Evolutionary conservation across 2,113 vertebrate species (phyloP).

Genomic region (Leucopsar rothschildi): DNA sequence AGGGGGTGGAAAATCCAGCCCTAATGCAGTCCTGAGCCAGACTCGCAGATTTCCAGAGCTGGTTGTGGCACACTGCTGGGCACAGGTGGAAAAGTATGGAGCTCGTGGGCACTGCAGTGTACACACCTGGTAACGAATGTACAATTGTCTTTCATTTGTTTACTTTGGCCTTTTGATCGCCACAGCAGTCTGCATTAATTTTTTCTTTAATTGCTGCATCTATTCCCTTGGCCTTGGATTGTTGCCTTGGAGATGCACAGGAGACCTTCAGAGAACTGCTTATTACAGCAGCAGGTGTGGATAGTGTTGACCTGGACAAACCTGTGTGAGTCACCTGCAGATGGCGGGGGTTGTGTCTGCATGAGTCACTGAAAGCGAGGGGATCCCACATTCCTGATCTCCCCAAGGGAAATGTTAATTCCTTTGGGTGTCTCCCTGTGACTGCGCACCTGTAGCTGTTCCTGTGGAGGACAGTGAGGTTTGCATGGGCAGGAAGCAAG

Average conservation of each 20-base stretch:
- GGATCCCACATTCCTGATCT: not conserved
- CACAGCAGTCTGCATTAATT: not conserved
- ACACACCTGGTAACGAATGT: not conserved
- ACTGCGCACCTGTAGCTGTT: not conserved
- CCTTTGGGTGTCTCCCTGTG: not conserved
- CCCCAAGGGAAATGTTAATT: not conserved
- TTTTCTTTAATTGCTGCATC: not conserved
- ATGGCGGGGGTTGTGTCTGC: not conserved
- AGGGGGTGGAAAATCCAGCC: not conserved
- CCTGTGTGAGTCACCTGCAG: not conserved
- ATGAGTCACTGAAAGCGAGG: not conserved
- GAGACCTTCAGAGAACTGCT: constrained; percentile 11
- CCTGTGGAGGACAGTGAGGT: not conserved
- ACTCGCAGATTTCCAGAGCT: not conserved
- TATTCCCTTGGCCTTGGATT: constrained; percentile 25
- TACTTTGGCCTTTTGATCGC: not conserved
- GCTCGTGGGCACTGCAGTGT: not conserved
- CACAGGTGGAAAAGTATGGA: not conserved
- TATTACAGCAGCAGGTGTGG: constrained; percentile 32
- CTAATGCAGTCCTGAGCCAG: not conserved
- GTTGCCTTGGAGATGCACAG: constrained; percentile 48
- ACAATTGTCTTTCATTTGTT: not conserved
- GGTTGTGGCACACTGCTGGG: not conserved
- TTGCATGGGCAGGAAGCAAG: not conserved
- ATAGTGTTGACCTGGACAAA: not conserved